Percentiles rank a stretch among this genome's conserved stretches.
These are phyloP conservation scores for Cataglyphis rosenhaueri DNA, from an alignment of 2,888 invertebrate genomes.

Conservation along the genomic window DNA sequence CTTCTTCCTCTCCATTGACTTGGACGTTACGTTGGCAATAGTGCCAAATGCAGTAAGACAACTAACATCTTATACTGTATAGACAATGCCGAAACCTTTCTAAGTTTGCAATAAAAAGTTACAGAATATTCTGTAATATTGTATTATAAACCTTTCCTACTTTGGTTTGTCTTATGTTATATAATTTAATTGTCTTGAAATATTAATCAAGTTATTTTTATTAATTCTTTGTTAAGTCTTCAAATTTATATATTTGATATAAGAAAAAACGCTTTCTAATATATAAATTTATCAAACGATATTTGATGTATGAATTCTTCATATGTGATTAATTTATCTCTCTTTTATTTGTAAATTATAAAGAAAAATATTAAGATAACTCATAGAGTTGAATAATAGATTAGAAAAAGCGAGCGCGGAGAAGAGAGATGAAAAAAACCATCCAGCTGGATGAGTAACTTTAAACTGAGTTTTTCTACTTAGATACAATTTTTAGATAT, in stretches of 20 bases:
- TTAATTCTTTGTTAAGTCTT: neutral
- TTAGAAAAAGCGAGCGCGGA: neutral
- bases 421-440: neutral
- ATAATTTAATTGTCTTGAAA: neutral
- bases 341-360: neutral
- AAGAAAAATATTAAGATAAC: conserved; percentile 20
- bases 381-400: neutral
- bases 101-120: conserved; percentile 13
- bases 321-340: neutral
- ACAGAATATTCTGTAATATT: neutral
- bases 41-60: conserved; percentile 53
- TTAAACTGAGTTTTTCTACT: conserved; percentile 76
- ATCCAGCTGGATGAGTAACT: conserved; percentile 64
- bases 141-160: neutral
- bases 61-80: conserved; percentile 21
- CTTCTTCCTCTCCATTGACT: conserved; percentile 58
- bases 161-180: neutral
- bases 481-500: conserved; percentile 60
- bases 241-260: conserved; percentile 2
- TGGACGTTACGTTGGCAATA: conserved; percentile 50
- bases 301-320: neutral
- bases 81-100: neutral
- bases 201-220: conserved; percentile 9
- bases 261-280: neutral
- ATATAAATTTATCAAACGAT: neutral